phyloP scores from a whole-genome alignment of 23 tunicate genomes.

The Styela plicata region DNA sequence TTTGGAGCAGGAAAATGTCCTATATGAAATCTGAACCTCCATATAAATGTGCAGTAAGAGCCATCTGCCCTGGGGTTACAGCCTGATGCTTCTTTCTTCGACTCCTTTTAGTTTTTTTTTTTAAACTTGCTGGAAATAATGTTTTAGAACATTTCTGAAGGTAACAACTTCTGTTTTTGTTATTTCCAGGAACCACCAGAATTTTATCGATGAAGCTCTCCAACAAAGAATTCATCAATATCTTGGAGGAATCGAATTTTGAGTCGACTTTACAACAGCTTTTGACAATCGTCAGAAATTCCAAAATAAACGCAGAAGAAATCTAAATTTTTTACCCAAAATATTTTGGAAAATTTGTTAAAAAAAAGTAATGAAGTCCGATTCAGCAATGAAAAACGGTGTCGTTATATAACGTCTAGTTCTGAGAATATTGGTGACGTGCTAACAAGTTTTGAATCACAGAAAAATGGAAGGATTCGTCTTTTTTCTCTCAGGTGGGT shows the following conservation, averaged over 20 bases:
- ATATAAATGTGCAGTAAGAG: too few relatives aligned
- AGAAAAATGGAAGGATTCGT: not conserved
- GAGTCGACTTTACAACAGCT: conserved; percentile 31
- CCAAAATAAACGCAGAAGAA: not conserved
- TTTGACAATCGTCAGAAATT: conserved; percentile 1
- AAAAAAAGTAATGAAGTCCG: not conserved
- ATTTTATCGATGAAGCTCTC: conserved; percentile 53
- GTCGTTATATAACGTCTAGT: not conserved
- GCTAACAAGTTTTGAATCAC: not conserved
- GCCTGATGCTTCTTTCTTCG: too few relatives aligned
- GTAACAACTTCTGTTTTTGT: too few relatives aligned
- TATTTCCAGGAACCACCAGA: conserved; percentile 4
- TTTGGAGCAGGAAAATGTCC: too few relatives aligned
- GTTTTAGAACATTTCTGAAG: too few relatives aligned
- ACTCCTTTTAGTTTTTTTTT: too few relatives aligned
- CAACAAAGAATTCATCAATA: conserved; percentile 62
- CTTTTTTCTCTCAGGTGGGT: not conserved
- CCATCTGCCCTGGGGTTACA: too few relatives aligned
- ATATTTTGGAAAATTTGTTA: not conserved
- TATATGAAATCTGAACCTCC: too few relatives aligned
- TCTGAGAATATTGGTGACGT: not conserved
- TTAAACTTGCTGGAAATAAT: too few relatives aligned
- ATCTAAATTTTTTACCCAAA: not conserved
- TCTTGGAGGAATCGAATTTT: conserved; percentile 61
- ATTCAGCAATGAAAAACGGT: not conserved